Evolutionary conservation across 2,113 vertebrate species (phyloP), one percentile per base, ranked within the genome.

Genomic region (Xiphophorus hellerii): DNA sequence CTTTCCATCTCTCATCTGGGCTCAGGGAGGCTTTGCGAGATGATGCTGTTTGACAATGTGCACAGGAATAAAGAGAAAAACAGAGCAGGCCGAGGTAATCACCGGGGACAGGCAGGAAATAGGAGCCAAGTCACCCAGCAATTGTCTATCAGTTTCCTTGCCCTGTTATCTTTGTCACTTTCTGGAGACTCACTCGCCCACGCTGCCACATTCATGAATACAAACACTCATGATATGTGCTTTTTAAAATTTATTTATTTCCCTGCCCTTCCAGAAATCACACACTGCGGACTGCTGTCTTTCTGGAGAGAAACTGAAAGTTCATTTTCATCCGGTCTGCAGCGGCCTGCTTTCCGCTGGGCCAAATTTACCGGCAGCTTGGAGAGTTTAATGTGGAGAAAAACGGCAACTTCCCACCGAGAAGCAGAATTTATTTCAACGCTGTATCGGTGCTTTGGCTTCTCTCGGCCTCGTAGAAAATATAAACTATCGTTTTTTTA

Each of bases 41-140:
- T 65, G 74, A 77, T 66, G 71, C 77, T 71, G 65, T 76, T 85
- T 88, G 74, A 90, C 77, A 81, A 82, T 10, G 78, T 30, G 60
- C 65, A 74, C 79, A 73, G 31, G 25, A 71, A 68, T 58, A 68
- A 37, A 81, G 74, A 69, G 67, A 67, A 69, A 67, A 78, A 78
- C 58, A 28, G 71, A 72, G 76, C 22, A 37, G 74, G 62, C 80
- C 33, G 76, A 80, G 74, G 80, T 85, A 86, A 89, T 91, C 74
- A 37, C 39, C 64, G 1, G 76, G 74, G 82, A 88, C 39, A 9
- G 62, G 58, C 30, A 80, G 74, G 77, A 73, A 84, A 78, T 48
- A 62, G 74, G 64, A 78, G 77, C 44, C 29, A 25, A 77, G 65
- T 77, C 71, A 67, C 61, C 39, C 72, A 64, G 72, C 80, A 76